phyloP scores from a whole-genome alignment of 2,797 vertebrate species.

The Dermochelys coriacea region DNA sequence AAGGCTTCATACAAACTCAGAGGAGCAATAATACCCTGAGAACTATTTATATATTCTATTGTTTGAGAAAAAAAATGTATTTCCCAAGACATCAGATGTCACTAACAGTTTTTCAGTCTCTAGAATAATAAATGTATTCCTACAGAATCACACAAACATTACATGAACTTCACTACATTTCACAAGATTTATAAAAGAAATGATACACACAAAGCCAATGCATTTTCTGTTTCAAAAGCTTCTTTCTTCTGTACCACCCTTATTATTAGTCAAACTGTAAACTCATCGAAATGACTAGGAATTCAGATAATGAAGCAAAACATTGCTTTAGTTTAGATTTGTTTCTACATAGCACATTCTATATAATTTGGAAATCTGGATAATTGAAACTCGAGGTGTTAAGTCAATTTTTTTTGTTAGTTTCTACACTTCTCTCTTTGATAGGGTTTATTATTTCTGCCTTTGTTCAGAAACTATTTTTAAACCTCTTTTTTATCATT shows the following conservation, averaged over 20 bases:
- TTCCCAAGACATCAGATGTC: background rate
- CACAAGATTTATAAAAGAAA: background rate
- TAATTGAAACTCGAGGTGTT: background rate
- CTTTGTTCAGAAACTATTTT: background rate
- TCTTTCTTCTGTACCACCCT: background rate
- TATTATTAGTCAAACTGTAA: background rate
- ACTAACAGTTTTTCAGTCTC: background rate
- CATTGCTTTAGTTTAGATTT: background rate
- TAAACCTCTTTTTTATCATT: background rate
- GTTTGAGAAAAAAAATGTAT: background rate
- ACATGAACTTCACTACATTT: rapidly evolving
- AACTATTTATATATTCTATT: background rate
- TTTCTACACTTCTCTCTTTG: background rate
- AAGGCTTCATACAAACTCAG: background rate
- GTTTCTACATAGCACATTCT: background rate
- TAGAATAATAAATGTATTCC: background rate
- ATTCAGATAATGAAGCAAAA: background rate
- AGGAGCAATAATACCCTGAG: background rate
- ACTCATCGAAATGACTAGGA: rapidly evolving
- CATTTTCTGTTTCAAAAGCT: background rate
- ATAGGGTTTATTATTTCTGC: background rate
- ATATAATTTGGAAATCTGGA: background rate
- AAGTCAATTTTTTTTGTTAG: background rate
- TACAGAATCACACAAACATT: background rate
- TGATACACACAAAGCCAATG: background rate